Base-by-base conservation (phyloP, 2,797 vertebrate genomes). In the Hozukius guyotensis region DNA sequence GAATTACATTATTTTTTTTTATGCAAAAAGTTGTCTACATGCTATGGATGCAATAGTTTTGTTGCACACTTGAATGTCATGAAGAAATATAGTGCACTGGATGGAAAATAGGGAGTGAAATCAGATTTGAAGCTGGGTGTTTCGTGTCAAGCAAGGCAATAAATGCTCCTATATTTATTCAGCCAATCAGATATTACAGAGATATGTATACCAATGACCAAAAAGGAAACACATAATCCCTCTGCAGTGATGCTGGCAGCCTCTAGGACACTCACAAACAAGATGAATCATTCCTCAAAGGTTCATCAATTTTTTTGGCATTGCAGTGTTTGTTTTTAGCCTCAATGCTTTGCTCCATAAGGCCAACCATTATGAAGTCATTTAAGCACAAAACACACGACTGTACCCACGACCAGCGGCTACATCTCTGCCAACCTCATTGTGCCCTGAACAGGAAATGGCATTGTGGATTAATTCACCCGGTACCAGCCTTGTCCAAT, bases 391-490 rank as follows among this genome's bases (percentile, higher is more conserved):
- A 53, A 70, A 60, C 29, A 24, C 29, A 32, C 13, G 13, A 68
- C 60, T 22, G 18, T n/a, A n/a, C 49, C 49, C 20, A 52, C 4
- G 7, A 46, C 61, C 25, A 38, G 36, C 25, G 16, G 14, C 29
- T 72, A 9, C 67, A 62, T 80, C 31, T 81, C 65, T 77, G 36
- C 57, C 75, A 78, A 36, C 72, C 29, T 52, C 49, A 31, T 11
- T 18, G 55, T 70, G 57, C 60, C 77, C 42, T 27, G 2, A 85
- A 84, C 71, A 78, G 70, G 84, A 88, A 88, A 77, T 73, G 59
- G 82, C 72, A 87, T 38, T 66, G 76, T 82, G 67, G 64, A 84
- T 83, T 84, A 88, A 81, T 81, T 86, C 70, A 67, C 80, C 78
- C 70, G 55, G 22, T 22, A 25, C 56, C 32, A 25, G 73, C 27